Base-by-base conservation (phyloP, 30 jellyfish, hydroid and myxozoan genomes). In the Hydra vulgaris region DNA sequence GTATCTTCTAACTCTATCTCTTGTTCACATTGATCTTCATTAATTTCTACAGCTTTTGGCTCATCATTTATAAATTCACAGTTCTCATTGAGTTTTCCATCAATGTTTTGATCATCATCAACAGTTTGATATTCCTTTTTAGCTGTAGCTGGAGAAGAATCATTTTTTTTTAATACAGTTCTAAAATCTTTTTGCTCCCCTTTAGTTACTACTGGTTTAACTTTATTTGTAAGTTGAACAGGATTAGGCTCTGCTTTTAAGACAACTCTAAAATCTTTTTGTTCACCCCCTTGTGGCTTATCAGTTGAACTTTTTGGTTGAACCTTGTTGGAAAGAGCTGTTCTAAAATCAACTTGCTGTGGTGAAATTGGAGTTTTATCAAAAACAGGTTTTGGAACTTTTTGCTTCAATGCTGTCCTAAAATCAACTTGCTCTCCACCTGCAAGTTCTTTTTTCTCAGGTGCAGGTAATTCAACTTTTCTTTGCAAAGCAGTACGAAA, bases 361-460 rank as follows among this genome's bases (percentile, higher is more conserved):
- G 91, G 87, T 3, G 77, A 73, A 16, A 76, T 54, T 54, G 81
- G 82, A 0, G 79, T 52, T 66, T 78, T 78, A 27, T 78, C 85
- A 61, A 78, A 78, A 15, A 78, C 89, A 1, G 89, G 78, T 25
- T 88, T 71, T 0, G 72, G 82, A 1, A 87, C 95, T 21, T 89
- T 86, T 27, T 81, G 79, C 72, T 81, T 84, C 23, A 92, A 81
- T 22, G 92, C 96, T 0, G 94, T 92, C 76, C 98, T 80, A 80
- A 92, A 92, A 81, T 92, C 98, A 27, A 92, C 98, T 69, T 92
- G 98, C 74, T 84, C 93, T 7, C 93, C 93, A 26, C 91, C 98
- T 17, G 85, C 86, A 27, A 74, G 23, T 8, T 83, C 98, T 54
- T 84, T 87, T 54, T 92, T 92, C 26, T 88, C 89, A 26, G 87